Evolutionary conservation across 23 tunicate genomes (phyloP), one percentile per base, ranked within the genome.

Genomic region (Oikopleura vanhoeffeni): DNA sequence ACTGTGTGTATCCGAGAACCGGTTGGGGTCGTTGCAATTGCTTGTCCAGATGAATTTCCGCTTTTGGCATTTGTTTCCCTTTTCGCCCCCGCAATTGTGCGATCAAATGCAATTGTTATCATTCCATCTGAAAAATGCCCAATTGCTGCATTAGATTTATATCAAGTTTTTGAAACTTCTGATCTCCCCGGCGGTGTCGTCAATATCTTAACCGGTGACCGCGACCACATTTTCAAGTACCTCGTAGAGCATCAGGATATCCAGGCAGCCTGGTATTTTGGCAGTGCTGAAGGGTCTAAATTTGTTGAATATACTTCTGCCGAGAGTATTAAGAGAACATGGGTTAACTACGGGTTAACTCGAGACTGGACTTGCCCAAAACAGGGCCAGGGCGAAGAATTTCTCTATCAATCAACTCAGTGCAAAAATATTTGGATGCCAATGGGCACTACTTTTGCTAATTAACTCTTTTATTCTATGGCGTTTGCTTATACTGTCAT

Each of bases 361-460:
- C 84, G 97, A 32, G 87, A 89, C 83, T 92, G 97, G 97, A 40
- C 64, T 8, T 40, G 71, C 40, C 60, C 87, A 0, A 83, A 79
- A 28, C 89, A 88, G 71, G 97, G 97, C 0, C 88, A 89, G 40
- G 91, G 97, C 0, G 92, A 89, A 67, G 97, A 92, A 42, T 89
- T 89, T 84, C 85, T 92, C 36, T 92, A 92, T 67, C 97, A 92
- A 39, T 87, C 97, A 39, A 92, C 97, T 13, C 97, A 92, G 86
- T 92, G 97, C 42, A 92, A 92, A 41, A 92, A 92, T 75, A 89
- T 92, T 18, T 92, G 97, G 97, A 84, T 92, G 87, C 97, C 97
- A 8, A 92, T 92, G 97, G 97, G 97, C 35, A 85, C 76, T 35
- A 92, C 97, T 38, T 92, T 85, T 84, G 90, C 97, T 1, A 92